Evolutionary conservation across 2,888 invertebrate species (phyloP).

Genomic region (Flexamia atlantica): DNA sequence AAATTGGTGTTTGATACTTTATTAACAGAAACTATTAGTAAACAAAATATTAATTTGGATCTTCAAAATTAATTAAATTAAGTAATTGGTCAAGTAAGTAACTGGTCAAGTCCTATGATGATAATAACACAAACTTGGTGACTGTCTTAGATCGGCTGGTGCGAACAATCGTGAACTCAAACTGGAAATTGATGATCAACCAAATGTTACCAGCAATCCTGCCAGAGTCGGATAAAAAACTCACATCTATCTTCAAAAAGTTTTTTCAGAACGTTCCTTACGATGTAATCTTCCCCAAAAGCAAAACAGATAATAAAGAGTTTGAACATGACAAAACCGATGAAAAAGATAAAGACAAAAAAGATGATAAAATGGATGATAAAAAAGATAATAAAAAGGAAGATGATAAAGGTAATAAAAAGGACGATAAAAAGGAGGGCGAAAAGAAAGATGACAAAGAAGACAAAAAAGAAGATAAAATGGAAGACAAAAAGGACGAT

Average conservation of each 20-base stretch:
- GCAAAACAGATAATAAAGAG: not conserved
- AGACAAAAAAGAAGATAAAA: not conserved
- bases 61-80: too few relatives aligned
- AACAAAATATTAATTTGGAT: too few relatives aligned
- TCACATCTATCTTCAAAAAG: not conserved
- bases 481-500: not conserved
- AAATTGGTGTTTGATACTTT: too few relatives aligned
- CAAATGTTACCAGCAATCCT: conserved; percentile 31
- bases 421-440: too few relatives aligned
- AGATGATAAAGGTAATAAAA: not conserved
- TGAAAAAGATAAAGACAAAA: not conserved
- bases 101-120: too few relatives aligned
- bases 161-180: not conserved
- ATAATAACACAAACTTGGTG: too few relatives aligned
- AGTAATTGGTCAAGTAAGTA: too few relatives aligned
- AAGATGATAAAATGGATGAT: not conserved
- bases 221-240: conserved; percentile 20
- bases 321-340: not conserved
- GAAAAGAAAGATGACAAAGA: not conserved
- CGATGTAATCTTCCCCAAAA: conserved; percentile 36
- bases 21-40: too few relatives aligned
- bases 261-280: conserved; percentile 11
- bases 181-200: not conserved
- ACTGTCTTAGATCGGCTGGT: conserved; percentile 7
- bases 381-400: not conserved